phyloP scores from a whole-genome alignment of 2,797 vertebrate species.

The Typhlichthys subterraneus region DNA sequence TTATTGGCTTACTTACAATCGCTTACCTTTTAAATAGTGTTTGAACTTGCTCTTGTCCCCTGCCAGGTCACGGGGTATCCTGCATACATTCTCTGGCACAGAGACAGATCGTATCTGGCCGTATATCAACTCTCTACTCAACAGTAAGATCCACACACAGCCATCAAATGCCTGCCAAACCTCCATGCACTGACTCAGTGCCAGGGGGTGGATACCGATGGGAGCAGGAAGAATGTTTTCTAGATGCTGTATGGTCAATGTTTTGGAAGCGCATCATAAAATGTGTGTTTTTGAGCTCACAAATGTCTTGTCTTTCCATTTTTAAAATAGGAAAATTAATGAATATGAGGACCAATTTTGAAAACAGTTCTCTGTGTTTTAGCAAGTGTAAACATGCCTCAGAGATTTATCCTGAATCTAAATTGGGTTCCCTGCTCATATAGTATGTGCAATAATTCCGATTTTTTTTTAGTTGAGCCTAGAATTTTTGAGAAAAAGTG shows the following conservation, averaged over 20 bases:
- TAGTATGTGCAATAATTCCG: no score
- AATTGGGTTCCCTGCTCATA: no score
- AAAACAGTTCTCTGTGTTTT: background rate
- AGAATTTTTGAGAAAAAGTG: no score
- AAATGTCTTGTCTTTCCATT: no score
- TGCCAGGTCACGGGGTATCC: slow-evolving; percentile 83
- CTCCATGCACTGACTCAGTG: slow-evolving; percentile 58
- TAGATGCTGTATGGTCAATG: background rate
- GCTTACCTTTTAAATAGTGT: no score
- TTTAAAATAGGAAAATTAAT: no score
- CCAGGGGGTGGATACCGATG: slow-evolving; percentile 1
- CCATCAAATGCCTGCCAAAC: slow-evolving; percentile 61
- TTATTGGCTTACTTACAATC: no score
- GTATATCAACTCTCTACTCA: slow-evolving; percentile 89
- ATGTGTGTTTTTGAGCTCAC: slow-evolving; percentile 14
- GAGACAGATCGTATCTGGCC: slow-evolving; percentile 97
- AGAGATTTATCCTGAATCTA: no score
- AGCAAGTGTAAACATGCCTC: no score
- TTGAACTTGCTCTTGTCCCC: no score
- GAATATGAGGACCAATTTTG: background rate
- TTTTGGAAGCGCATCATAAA: background rate
- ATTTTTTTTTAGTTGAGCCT: no score
- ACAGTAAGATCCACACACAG: slow-evolving; percentile 80
- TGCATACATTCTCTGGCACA: slow-evolving; percentile 93
- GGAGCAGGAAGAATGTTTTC: slow-evolving; percentile 18